These are phyloP conservation scores for Spilarctia lutea DNA, from an alignment of 2,888 invertebrate species.

Conservation along the genomic window DNA sequence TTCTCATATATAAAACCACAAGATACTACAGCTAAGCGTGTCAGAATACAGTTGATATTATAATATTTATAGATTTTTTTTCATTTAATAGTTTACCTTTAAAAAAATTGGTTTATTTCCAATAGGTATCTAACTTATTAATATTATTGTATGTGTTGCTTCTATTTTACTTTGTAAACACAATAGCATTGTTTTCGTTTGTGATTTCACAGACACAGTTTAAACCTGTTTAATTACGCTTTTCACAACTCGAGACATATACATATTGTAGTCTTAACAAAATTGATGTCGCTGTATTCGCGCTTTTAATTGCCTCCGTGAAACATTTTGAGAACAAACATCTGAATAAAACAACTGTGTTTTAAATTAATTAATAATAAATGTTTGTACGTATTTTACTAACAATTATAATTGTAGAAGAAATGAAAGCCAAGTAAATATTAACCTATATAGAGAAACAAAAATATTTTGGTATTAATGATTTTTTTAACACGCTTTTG, in stretches of 20 bases:
- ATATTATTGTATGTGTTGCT: background rate
- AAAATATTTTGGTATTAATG: no score
- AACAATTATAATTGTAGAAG: background rate
- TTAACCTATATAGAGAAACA: background rate
- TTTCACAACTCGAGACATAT: slow-evolving; percentile 1
- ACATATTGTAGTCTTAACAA: slow-evolving; percentile 13
- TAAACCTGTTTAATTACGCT: background rate
- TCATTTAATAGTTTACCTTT: background rate
- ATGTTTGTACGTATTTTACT: background rate
- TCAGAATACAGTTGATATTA: no score
- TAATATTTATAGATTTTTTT: no score
- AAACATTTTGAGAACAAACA: background rate
- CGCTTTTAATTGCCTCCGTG: slow-evolving; percentile 7
- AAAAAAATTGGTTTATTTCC: background rate
- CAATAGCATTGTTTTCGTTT: background rate
- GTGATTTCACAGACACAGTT: background rate
- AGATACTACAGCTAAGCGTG: no score
- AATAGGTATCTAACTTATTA: background rate
- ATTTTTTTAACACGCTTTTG: no score
- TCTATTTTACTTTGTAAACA: background rate
- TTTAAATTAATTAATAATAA: background rate
- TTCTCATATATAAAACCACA: no score
- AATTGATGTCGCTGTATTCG: slow-evolving; percentile 8
- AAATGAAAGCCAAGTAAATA: background rate
- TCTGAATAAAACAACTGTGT: background rate